These are phyloP conservation scores for Megalopta genalis DNA, from an alignment of 1,140 invertebrate genomes.

Conservation along the genomic window DNA sequence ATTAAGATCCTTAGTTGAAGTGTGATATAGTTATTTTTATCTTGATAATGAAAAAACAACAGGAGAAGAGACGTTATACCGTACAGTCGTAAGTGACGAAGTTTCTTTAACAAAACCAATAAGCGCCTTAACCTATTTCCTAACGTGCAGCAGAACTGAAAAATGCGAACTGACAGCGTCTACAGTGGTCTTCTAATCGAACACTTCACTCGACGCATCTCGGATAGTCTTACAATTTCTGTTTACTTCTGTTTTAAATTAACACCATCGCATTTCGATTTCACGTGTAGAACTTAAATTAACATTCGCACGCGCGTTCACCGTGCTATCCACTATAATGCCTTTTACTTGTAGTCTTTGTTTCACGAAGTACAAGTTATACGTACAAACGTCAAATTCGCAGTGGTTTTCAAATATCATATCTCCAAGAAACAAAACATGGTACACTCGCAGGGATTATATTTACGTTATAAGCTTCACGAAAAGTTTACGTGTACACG, in stretches of 20 bases:
- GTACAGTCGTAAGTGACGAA: slow-evolving; percentile 12
- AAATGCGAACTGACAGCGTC: slow-evolving; percentile 29
- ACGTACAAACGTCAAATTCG: no score
- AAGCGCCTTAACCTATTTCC: slow-evolving; percentile 43
- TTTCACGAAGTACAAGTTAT: no score
- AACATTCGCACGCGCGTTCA: neutral
- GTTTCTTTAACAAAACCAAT: neutral
- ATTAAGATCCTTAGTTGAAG: neutral
- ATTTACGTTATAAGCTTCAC: no score
- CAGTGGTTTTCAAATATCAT: no score
- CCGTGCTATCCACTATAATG: no score
- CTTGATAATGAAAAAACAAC: slow-evolving; percentile 12
- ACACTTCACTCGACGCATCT: neutral
- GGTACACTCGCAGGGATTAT: no score
- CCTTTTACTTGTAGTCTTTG: no score
- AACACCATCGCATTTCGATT: neutral
- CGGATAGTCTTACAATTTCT: neutral
- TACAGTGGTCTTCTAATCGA: neutral
- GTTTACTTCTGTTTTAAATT: neutral
- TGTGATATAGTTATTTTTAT: neutral
- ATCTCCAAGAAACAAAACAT: no score
- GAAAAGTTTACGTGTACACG: no score
- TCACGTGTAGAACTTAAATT: neutral
- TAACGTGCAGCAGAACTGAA: neutral
- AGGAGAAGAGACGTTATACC: neutral